Base-by-base conservation (phyloP, 1,140 invertebrate species). In the Bathynomus jamesi region DNA sequence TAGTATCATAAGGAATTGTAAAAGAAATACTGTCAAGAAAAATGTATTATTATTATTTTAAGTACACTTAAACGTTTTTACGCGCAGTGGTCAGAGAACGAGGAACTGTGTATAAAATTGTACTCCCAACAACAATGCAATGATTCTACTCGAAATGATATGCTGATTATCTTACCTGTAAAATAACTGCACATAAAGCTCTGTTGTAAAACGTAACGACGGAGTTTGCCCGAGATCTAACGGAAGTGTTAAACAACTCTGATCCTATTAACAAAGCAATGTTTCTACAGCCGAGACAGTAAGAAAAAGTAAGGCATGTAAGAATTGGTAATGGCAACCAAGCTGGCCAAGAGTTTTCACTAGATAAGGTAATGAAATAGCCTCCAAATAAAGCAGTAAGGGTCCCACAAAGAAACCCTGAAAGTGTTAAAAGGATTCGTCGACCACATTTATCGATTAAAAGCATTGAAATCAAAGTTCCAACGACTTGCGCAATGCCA, bases 161-260 rank as follows among this genome's bases (percentile, higher is more conserved):
- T n/a, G n/a, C n/a, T n/a, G n/a, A n/a, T n/a, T n/a, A n/a, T n/a
- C n/a, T 64, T 64, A 74, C 73, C 69, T 74, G 73, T 24, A 74
- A 53, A 10, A 71, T 30, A 28, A 28, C 24, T 13, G 71, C 27
- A 64, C 65, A 67, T 10, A 74, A 28, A 25, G 68, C 5, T 28
- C 73, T 60, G 32, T 74, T 74, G 66, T 74, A 74, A 46, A 74
- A 71, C 10, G 65, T 29, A 28, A 24, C 31, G 65, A 65, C 66
- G 25, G 69, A 5, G 28, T 69, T 74, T 27, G 73, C 73, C 10
- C 64, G 70, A 8, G 73, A 71, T 25, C 73, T 67, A 32, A 74
- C 70, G 13, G 73, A 68, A 32, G 69, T 74, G 69, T 74, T 74
- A 61, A 74, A 74, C 60, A 74, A 65, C 21, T 74, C 73, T 3